These are phyloP conservation scores for Trisateles emortualis DNA, from an alignment of 2,888 invertebrate species.

Conservation along the genomic window DNA sequence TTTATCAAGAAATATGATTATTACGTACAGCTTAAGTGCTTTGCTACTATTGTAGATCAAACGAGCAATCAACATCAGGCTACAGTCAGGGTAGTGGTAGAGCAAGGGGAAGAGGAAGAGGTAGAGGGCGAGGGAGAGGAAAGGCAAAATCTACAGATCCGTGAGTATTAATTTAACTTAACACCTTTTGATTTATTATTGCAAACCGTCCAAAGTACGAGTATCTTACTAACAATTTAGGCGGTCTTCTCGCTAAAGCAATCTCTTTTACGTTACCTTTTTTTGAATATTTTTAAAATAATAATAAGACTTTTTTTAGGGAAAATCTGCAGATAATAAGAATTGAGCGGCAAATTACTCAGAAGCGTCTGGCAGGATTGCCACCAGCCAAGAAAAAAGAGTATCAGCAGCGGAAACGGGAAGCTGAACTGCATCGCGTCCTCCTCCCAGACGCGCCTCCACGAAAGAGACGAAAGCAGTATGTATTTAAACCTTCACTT, in stretches of 20 bases:
- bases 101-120: not conserved
- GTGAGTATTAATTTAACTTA: not conserved
- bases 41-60: not conserved
- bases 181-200: not conserved
- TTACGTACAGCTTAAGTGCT: not conserved
- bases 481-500: not conserved
- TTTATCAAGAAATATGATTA: not conserved
- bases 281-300: too few relatives aligned
- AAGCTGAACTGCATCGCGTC: slow-evolving; percentile 14
- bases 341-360: not conserved
- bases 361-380: not conserved
- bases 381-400: not conserved
- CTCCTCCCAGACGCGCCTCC: slow-evolving; percentile 23
- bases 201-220: not conserved
- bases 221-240: not conserved
- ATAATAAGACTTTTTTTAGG: not conserved
- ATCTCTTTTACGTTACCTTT: not conserved
- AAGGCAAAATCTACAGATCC: not conserved
- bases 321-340: not conserved
- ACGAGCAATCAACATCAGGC: not conserved
- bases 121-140: not conserved
- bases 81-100: not conserved
- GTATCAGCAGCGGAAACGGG: not conserved
- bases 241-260: too few relatives aligned
- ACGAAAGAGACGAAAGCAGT: slow-evolving; percentile 14